phyloP scores from a whole-genome alignment of 2,113 vertebrate species.

The Chitala chitala region DNA sequence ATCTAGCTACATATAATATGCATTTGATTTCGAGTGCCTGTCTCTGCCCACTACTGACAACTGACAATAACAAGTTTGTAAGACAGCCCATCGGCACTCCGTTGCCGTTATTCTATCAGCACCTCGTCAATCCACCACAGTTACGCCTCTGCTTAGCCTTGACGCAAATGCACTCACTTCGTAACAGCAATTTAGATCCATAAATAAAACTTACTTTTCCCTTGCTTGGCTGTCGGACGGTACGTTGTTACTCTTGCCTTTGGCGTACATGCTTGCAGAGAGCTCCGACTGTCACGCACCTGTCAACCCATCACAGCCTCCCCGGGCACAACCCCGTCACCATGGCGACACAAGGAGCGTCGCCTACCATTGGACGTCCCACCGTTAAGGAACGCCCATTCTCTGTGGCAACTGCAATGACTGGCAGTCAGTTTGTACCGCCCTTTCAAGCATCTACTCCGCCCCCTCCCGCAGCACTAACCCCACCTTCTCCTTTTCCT shows the following conservation, averaged over 20 bases:
- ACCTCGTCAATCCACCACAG: slow-evolving; percentile 12
- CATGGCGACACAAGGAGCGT: slow-evolving; percentile 83
- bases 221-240: slow-evolving; percentile 93
- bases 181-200: slow-evolving; percentile 48
- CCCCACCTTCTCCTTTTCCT: slow-evolving; percentile 42
- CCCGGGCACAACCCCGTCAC: slow-evolving; percentile 87
- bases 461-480: slow-evolving; percentile 20
- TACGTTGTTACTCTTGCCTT: slow-evolving; percentile 92
- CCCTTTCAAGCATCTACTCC: slow-evolving; percentile 20
- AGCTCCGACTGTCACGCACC: slow-evolving; percentile 93
- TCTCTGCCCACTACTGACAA: slow-evolving; percentile 28
- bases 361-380: slow-evolving; percentile 72
- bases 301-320: slow-evolving; percentile 96
- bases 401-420: slow-evolving; percentile 62
- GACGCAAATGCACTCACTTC: slow-evolving; percentile 37
- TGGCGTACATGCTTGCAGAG: slow-evolving; percentile 96
- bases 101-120: slow-evolving; percentile 19
- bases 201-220: slow-evolving; percentile 89
- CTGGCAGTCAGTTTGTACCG: slow-evolving; percentile 53
- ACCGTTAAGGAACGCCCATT: slow-evolving; percentile 57
- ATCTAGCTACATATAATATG: neutral
- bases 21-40: neutral
- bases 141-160: slow-evolving; percentile 22
- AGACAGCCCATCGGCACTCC: slow-evolving; percentile 18
- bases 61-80: slow-evolving; percentile 39